These are phyloP conservation scores for Sylvia borin DNA, from an alignment of 2,797 vertebrate species.

Conservation along the genomic window DNA sequence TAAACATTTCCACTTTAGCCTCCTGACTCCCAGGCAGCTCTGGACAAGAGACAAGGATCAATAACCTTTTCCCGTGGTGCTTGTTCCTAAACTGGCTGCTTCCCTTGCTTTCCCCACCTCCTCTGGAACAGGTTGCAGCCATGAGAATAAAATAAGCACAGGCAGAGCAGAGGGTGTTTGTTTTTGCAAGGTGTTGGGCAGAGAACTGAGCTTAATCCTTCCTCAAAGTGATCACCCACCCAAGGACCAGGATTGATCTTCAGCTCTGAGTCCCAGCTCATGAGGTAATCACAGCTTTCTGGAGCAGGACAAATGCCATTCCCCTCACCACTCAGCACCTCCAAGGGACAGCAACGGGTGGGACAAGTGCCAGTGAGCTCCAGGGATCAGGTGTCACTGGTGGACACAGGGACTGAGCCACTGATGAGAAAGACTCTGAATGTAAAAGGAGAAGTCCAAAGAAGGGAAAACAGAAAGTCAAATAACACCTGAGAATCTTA, in stretches of 20 bases:
- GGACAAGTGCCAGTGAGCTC: not conserved
- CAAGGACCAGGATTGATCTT: not conserved
- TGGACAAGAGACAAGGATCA: not conserved
- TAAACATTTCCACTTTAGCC: slow-evolving; percentile 13
- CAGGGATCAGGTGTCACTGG: not conserved
- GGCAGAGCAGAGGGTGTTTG: not conserved
- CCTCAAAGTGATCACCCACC: not conserved
- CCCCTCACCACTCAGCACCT: not conserved
- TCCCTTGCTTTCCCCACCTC: not conserved
- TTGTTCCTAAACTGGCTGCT: not conserved
- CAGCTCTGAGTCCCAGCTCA: not conserved
- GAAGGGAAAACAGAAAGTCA: not conserved
- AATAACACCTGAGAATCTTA: not conserved
- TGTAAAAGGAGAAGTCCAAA: not conserved
- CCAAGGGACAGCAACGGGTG: not conserved
- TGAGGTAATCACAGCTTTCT: not conserved
- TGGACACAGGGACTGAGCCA: not conserved
- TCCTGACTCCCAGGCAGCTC: slow-evolving; percentile 4
- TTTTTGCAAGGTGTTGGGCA: not conserved
- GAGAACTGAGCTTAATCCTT: not conserved
- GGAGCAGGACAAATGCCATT: not conserved
- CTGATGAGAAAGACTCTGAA: not conserved
- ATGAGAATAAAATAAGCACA: not conserved
- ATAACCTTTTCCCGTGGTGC: not conserved
- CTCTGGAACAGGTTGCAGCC: not conserved